Base-by-base conservation (phyloP, 2,888 invertebrate genomes). In the Augiades crinisus region DNA sequence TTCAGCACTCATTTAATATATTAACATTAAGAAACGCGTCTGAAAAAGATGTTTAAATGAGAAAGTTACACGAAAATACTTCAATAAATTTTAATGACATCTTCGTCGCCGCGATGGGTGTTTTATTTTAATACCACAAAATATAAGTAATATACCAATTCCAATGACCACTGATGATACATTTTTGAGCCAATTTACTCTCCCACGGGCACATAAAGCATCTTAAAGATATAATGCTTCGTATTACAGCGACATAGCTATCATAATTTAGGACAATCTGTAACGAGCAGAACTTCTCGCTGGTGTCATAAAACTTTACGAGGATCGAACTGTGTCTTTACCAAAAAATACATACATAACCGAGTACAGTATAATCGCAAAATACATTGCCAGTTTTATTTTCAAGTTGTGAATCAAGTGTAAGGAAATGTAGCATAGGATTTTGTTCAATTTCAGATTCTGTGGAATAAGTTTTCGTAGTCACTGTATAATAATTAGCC, bases 301-400 rank as follows among this genome's bases (percentile, higher is more conserved):
- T 61, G 67, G 70, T 65, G 70, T 70, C 68, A 74, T 77, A 77
- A 76, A 78, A 73, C 60, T 76, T 75, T 76, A 77, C 60, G 72
- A 69, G 69, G 69, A 68, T 69, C 68, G 72, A 77, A 75, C 64
- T 57, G 47, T 37, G 30, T 14, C n/a, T 27, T n/a, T 8, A 44
- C 17, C 30, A 27, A 7, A 10, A 3, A 16, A 33, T 14, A 16
- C 8, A 33, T 17, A 21, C 3, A 7, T 34, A 31, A 4, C 1
- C 12, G 5, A 12, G 1, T 30, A 30, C 5, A 3, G 30, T 10
- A 12, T 12, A 1, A 4, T n/a, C n/a, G n/a, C n/a, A n/a, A n/a
- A 3, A 14, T 43, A 24, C 50, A 43, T 50, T 30, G 12, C 34
- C 7, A 3, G 4, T 17, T 49, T 27, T 8, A 5, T 27, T 8